Percentiles rank a stretch among this genome's conserved stretches.
phyloP scores from a whole-genome alignment of 1,140 invertebrate genomes.

The Phymastichus coffea region DNA sequence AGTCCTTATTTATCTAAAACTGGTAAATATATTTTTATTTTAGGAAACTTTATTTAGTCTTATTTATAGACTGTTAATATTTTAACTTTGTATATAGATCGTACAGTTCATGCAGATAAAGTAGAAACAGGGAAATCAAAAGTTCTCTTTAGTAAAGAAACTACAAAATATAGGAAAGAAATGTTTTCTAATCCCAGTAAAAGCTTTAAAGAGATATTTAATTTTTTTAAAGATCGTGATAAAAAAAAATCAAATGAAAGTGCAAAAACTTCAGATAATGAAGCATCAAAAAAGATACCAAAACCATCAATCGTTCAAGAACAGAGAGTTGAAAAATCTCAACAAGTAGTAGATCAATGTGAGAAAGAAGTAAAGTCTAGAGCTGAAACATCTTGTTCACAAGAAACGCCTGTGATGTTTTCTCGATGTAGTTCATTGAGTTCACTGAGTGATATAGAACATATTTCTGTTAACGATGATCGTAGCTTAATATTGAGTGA shows the following conservation, averaged over 20 bases:
- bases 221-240: slow-evolving; percentile 27
- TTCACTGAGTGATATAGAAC: slow-evolving; percentile 83
- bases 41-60: background rate
- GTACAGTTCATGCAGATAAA: no score
- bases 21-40: background rate
- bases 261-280: background rate
- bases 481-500: slow-evolving; percentile 87
- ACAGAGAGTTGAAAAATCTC: slow-evolving; percentile 7
- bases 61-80: no score
- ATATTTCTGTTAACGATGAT: slow-evolving; percentile 77
- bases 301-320: background rate
- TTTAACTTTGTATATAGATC: no score
- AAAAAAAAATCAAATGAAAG: slow-evolving; percentile 18
- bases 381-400: slow-evolving; percentile 34
- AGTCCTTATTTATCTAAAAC: slow-evolving; percentile 1
- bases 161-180: slow-evolving; percentile 17
- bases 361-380: slow-evolving; percentile 18
- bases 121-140: slow-evolving; percentile 5
- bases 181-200: slow-evolving; percentile 21
- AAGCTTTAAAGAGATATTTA: slow-evolving; percentile 26
- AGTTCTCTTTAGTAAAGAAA: slow-evolving; percentile 6
- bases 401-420: slow-evolving; percentile 94
- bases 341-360: background rate
- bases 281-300: background rate
- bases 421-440: slow-evolving; percentile 87